Conservation (phyloP, 2,888 invertebrate species). For the Dorcus parallelipipedus region DNA sequence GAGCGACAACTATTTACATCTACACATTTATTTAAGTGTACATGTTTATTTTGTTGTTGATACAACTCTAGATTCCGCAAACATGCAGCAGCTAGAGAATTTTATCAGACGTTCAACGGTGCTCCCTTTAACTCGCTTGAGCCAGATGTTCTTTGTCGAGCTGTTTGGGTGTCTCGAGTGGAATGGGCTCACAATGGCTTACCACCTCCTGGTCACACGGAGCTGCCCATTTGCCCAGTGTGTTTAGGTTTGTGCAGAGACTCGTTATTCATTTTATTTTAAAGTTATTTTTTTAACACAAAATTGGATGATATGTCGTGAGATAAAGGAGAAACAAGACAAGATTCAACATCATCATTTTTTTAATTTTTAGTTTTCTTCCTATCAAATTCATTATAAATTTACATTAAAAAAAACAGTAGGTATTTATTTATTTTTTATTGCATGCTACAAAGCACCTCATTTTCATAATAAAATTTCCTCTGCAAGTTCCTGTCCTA, state of each 20-base stretch:
- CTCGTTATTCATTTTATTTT: constrained; percentile 2
- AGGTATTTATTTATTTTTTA: too few species aligned
- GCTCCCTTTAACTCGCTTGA: constrained; percentile 91
- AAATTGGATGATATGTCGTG: neutral
- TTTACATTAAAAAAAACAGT: too few species aligned
- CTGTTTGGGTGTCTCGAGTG: constrained; percentile 92
- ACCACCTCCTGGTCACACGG: constrained; percentile 75
- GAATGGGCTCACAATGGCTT: constrained; percentile 78
- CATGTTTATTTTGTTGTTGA: constrained; percentile 5
- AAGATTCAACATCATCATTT: too few species aligned
- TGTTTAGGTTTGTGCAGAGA: constrained; percentile 81
- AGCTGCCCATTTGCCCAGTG: constrained; percentile 95
- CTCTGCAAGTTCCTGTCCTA: too few species aligned
- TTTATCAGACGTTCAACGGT: constrained; percentile 91
- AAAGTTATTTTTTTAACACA: neutral
- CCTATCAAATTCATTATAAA: too few species aligned
- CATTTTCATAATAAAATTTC: too few species aligned
- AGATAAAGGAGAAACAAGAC: too few species aligned
- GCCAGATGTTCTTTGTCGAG: constrained; percentile 84
- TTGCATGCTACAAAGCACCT: too few species aligned
- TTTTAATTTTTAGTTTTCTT: too few species aligned
- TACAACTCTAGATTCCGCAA: constrained; percentile 57
- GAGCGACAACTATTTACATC: neutral
- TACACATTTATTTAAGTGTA: neutral
- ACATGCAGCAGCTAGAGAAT: constrained; percentile 81